Base-by-base conservation (phyloP, 2,888 invertebrate species). In the Arge pagana region DNA sequence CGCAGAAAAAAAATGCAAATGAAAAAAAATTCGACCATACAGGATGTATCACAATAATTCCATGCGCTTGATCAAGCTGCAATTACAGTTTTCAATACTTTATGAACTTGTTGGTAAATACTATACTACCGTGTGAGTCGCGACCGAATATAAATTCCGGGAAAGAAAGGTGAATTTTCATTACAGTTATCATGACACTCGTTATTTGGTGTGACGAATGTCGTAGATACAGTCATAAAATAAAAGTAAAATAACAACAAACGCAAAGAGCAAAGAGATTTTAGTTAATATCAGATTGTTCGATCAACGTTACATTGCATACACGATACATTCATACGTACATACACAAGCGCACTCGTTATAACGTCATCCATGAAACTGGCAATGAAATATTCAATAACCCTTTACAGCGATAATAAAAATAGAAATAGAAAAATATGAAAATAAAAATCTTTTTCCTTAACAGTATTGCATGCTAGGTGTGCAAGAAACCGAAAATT, bases 11-110 rank as follows among this genome's bases (percentile, higher is more conserved):
- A n/a, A n/a, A n/a, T n/a, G n/a, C n/a, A n/a, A n/a, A n/a, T n/a
- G n/a, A n/a, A n/a, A 56, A 58, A 57, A 59, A 65, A 58, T 60
- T 63, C 63, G 60, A 64, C 61, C 58, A 62, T 56, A 63, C 37
- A 54, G 54, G 42, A 53, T 45, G 55, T n/a, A n/a, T n/a, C n/a
- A n/a, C n/a, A n/a, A n/a, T n/a, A n/a, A n/a, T n/a, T n/a, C n/a
- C n/a, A n/a, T n/a, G n/a, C n/a, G n/a, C n/a, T n/a, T n/a, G n/a
- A n/a, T n/a, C n/a, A n/a, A n/a, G n/a, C n/a, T n/a, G n/a, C n/a
- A n/a, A n/a, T n/a, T n/a, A n/a, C n/a, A n/a, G 37, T 21, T 11
- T 37, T 52, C 37, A 6, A 49, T 53, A 39, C 16, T 41, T 48
- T 36, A 37, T 58, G 54, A 56, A 59, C 55, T 53, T 43, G 39